Base-by-base conservation (phyloP, 2,888 invertebrate species). In the Diploptera punctata region DNA sequence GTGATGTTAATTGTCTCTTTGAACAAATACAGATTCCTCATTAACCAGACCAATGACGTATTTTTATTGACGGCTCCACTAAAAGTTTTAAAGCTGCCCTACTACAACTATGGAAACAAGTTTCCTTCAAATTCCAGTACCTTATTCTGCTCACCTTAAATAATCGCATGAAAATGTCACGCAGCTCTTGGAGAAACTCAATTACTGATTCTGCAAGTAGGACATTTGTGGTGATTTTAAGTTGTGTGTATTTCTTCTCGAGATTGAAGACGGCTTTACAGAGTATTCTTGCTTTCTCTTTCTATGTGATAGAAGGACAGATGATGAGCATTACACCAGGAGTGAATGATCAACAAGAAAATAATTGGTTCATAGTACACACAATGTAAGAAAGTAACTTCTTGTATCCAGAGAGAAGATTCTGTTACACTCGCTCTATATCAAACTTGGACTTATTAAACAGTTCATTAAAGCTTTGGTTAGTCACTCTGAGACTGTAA, bases 171-270 rank as follows among this genome's bases (percentile, higher is more conserved):
- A 38, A 13, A 38, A 38, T 38, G 38, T 38, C 5, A 38, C 7
- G 38, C 38, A 9, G 13, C 5, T 38, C 13, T 29, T 70, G 31
- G 21, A 69, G 26, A 65, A 24, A 69, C 19, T 52, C 13, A 65
- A 19, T 13, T 69, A 69, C 13, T 16, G 13, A 70, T 70, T 5
- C 69, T 52, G n/a, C 33, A 19, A 69, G 26, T 24, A 19, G 52
- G 43, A 68, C 38, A 47, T 57, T 44, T 43, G 33, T 47, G 52
- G 61, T 21, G 68, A 29, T 24, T 24, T 24, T 21, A 52, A 68
- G 68, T 52, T 67, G 67, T 21, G 10, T n/a, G n/a, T 26, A 70
- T 52, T n/a, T n/a, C n/a, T n/a, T 19, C n/a, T 52, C 4, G 52
- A 4, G n/a, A 7, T 52, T 10, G 7, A n/a, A 52, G n/a, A n/a